Conservation (phyloP, 2,888 invertebrate genomes). For the Meteorus colon region DNA sequence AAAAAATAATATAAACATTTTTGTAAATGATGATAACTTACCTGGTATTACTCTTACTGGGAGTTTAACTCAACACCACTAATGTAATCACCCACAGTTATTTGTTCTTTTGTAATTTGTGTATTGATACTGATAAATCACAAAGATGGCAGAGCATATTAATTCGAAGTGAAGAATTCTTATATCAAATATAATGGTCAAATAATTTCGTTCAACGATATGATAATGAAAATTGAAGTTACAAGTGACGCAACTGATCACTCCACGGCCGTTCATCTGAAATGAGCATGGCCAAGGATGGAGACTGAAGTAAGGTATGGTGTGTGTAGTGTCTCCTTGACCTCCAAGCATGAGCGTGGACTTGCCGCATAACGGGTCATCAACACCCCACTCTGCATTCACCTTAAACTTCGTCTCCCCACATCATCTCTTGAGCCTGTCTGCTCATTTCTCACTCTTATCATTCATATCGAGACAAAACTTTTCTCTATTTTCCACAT, state of each 20-base stretch:
- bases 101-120: neutral
- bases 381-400: constrained; percentile 56
- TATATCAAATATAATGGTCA: neutral
- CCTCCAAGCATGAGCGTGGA: constrained; percentile 51
- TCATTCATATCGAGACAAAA: neutral
- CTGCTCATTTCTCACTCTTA: neutral
- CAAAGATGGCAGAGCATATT: too few species aligned
- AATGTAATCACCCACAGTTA: neutral
- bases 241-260: constrained; percentile 28
- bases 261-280: constrained; percentile 60
- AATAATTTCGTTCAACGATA: constrained; percentile 23
- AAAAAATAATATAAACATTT: neutral
- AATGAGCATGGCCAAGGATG: constrained; percentile 57
- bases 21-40: neutral
- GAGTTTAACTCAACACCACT: neutral
- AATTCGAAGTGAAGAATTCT: too few species aligned
- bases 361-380: constrained; percentile 65
- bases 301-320: constrained; percentile 31
- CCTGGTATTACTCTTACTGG: neutral
- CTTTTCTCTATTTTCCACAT: too few species aligned
- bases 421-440: constrained; percentile 34
- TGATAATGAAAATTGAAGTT: constrained; percentile 57
- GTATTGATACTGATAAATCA: neutral
- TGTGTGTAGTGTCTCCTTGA: constrained; percentile 34
- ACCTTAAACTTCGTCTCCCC: constrained; percentile 34